Conservation (phyloP, 2,113 vertebrate genomes). For the Potamarius usumacintae region DNA sequence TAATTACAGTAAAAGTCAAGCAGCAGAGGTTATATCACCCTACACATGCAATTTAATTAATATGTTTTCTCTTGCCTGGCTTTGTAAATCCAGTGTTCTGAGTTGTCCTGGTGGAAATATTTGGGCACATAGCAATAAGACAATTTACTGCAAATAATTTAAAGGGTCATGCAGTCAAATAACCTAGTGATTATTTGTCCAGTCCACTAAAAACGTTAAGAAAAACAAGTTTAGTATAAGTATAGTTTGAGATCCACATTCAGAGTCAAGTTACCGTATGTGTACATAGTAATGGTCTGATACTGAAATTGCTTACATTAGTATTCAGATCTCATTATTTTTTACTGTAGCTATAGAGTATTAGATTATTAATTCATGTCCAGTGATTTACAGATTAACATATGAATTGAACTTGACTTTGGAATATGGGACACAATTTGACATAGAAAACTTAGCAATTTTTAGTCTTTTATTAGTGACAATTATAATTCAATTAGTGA, state of each 20-base stretch:
- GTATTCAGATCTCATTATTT: not conserved
- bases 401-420: not conserved
- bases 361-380: not conserved
- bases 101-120: conserved; percentile 6
- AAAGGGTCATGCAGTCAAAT: not conserved
- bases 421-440: not conserved
- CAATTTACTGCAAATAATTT: not conserved
- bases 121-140: not conserved
- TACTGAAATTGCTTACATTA: not conserved
- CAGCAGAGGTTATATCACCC: not conserved
- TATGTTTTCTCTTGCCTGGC: not conserved
- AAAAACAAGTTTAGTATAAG: no score
- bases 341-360: not conserved
- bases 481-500: not conserved
- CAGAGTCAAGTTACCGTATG: not conserved
- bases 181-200: not conserved
- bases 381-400: not conserved
- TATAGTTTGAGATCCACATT: not conserved
- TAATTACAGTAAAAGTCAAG: conserved; percentile 30
- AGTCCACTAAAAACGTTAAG: no score
- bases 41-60: conserved; percentile 14
- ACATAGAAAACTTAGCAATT: not conserved
- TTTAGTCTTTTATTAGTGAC: not conserved
- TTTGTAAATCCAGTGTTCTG: not conserved
- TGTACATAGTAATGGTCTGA: not conserved